A percentile compares a stretch with the other conserved stretches of the same genome.
These are phyloP conservation scores for Festucalex cinctus DNA, from an alignment of 2,113 vertebrate genomes.

Conservation along the genomic window DNA sequence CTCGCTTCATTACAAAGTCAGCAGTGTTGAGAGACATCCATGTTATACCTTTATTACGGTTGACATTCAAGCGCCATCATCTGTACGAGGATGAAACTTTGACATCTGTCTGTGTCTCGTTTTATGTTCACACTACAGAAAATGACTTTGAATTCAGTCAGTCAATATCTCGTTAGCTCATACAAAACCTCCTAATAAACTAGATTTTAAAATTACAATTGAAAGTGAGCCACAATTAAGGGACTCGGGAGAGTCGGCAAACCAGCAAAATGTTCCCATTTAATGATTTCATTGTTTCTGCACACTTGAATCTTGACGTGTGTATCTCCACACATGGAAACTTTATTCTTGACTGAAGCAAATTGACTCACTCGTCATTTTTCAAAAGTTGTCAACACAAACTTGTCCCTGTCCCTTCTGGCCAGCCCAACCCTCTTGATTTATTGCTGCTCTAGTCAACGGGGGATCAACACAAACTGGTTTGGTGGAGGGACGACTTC, in stretches of 20 bases:
- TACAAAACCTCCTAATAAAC: too few species aligned
- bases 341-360: background rate
- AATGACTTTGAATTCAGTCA: background rate
- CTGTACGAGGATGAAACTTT: background rate
- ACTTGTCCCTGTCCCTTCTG: background rate
- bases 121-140: background rate
- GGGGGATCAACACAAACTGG: background rate
- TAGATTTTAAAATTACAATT: too few species aligned
- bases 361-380: background rate
- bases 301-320: background rate
- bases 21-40: slow-evolving; percentile 70
- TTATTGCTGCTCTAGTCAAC: background rate
- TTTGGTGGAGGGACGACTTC: background rate
- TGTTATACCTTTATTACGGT: slow-evolving; percentile 88
- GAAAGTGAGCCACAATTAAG: too few species aligned
- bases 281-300: slow-evolving; percentile 1
- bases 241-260: background rate
- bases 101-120: background rate
- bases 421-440: background rate
- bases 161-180: too few species aligned
- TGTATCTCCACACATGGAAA: background rate
- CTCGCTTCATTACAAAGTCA: slow-evolving; percentile 78
- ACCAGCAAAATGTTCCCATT: background rate
- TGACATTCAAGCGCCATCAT: slow-evolving; percentile 63
- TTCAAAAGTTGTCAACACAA: background rate